Evolutionary conservation across 1,140 invertebrate species (phyloP).

Genomic region (Chionoecetes opilio): DNA sequence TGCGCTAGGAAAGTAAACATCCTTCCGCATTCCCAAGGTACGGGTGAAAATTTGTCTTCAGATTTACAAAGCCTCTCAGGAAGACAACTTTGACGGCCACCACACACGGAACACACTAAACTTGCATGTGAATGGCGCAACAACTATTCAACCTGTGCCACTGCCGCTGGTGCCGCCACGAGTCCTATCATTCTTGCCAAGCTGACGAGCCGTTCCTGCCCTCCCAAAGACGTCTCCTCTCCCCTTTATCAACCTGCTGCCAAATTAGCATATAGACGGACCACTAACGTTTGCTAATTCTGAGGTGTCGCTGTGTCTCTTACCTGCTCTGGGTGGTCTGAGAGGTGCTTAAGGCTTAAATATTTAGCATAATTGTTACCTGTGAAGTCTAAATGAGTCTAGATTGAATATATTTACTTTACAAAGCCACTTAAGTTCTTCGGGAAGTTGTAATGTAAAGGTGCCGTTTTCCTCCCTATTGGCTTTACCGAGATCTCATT

Average conservation of each 20-base stretch:
- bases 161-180: background rate
- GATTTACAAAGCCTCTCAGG: background rate
- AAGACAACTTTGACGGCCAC: background rate
- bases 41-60: background rate
- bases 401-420: slow-evolving; percentile 23
- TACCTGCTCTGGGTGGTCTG: background rate
- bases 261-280: slow-evolving; percentile 9
- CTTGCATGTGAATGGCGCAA: background rate
- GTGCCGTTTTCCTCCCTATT: background rate
- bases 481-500: background rate
- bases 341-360: background rate
- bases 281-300: slow-evolving; percentile 9
- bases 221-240: background rate
- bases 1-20: background rate
- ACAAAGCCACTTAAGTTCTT: background rate
- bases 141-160: background rate
- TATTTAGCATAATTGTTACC: slow-evolving; percentile 22
- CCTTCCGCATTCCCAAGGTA: background rate
- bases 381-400: slow-evolving; percentile 19
- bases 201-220: background rate
- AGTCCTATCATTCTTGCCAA: no score
- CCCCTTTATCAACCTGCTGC: background rate
- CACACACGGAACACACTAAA: background rate
- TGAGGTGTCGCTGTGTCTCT: background rate
- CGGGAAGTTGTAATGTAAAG: slow-evolving; percentile 12